Base-by-base conservation (phyloP, 2,797 vertebrate genomes). In the Antrozous pallidus region DNA sequence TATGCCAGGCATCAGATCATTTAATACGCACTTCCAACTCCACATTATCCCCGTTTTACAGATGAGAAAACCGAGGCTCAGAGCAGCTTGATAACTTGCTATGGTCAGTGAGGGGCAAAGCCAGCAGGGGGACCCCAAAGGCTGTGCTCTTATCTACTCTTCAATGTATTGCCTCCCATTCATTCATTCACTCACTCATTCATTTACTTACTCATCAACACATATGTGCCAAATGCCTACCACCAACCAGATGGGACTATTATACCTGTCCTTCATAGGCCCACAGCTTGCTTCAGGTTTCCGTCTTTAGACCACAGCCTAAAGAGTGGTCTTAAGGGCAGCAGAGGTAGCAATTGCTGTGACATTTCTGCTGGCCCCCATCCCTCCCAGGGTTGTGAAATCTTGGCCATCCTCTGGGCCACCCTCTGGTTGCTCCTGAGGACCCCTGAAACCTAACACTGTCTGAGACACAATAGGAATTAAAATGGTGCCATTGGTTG, bases 211-310 rank as follows among this genome's bases (percentile, higher is more conserved):
- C 3, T 74, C 56, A 78, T 18, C 31, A 63, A 45, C 38, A 42
- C 58, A 12, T 0, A 10, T 0, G 20, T 8, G 45, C 70, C 5
- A 0, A 47, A 17, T 1, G 6, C 42, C 58, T 10, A 12, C 54
- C 18, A 12, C 40, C 51, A n/a, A 6, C 45, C 9, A 9, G n/a
- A 63, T 58, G 40, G 8, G 2, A 4, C 22, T 38, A 36, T 31
- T 6, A 36, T 3, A 11, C 5, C 12, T 2, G 17, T 24, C 18
- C 3, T 16, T 14, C 56, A 42, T 1, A 6, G 69, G 47, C 20
- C 22, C 20, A 8, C 24, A 42, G 10, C 8, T 12, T 45, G 49
- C 40, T 28, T 75, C 36, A n/a, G 0, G 40, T 16, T 36, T 36
- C 65, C 0, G 0, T 56, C 65, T n/a, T 71, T 61, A n/a, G 18